Evolutionary conservation across 2,113 vertebrate species (phyloP), one percentile per base, ranked within the genome.

Genomic region (Gracilinanus agilis): DNA sequence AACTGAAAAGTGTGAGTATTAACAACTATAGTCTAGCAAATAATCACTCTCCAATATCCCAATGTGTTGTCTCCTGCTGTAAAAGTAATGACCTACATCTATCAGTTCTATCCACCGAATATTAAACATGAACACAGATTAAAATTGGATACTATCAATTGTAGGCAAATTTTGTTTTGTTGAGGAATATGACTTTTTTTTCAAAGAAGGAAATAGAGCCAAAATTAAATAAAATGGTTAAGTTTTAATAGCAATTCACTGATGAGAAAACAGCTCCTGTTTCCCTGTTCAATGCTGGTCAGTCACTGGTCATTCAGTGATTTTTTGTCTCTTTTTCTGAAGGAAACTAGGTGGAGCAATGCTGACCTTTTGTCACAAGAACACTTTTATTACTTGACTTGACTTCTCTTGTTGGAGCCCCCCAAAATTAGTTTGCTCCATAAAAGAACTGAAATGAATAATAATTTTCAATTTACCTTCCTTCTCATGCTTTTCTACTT

Each of bases 1-100:
- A 96, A 96, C 96, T 96, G 90, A 93, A 90, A 96, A 91, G 90
- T 95, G 93, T 97, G 94, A 92, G 95, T 97, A 96, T 96, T 97
- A 97, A 97, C 96, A 98, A 97, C 97, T 29, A 93, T 55, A 95
- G 92, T 75, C 61, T 90, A 96, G 96, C 92, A 96, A 94, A 93
- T 97, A 95, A 97, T 97, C 96, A 96, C 94, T 94, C 83, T 96
- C 58, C 90, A 90, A 90, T 96, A 97, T 90, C 94, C 94, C 67
- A 93, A n/a, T 19, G 56, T 6, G 0, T 58, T 95, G 91, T 96
- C 91, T 94, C 92, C n/a, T 95, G 93, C 54, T 96, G 89, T 94
- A 90, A 49, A n/a, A 91, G 90, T 90, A 94, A 96, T 96, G 94
- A 95, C 96, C 96, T 96, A 94, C 93, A 97, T 97, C 29, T 11